Conservation (phyloP, 2,797 vertebrate genomes). For the Malacoctenus gilli region DNA sequence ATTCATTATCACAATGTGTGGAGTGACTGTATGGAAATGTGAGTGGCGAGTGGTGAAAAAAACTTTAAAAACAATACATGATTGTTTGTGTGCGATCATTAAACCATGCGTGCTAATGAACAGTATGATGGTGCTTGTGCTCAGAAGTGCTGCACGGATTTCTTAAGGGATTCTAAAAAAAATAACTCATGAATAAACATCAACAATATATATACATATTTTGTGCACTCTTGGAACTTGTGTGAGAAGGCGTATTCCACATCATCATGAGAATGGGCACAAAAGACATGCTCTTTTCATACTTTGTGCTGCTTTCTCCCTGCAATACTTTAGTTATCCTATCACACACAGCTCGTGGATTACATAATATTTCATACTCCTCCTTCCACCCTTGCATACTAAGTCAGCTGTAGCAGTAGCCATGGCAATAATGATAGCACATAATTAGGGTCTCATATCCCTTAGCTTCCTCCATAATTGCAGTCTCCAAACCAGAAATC, state of each 20-base stretch:
- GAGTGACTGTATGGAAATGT: too few species aligned
- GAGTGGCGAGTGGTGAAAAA: too few species aligned
- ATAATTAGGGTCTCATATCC: conserved; percentile 78
- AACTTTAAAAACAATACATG: too few species aligned
- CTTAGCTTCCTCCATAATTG: conserved; percentile 74
- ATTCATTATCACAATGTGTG: too few species aligned
- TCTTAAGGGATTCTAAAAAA: too few species aligned
- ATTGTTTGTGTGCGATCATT: too few species aligned
- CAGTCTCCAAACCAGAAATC: conserved; percentile 76
- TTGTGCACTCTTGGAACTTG: neutral
- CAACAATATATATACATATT: neutral
- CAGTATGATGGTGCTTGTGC: too few species aligned
- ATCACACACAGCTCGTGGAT: conserved; percentile 34
- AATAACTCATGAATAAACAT: neutral
- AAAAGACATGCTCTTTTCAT: conserved; percentile 16
- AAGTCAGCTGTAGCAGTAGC: conserved; percentile 71
- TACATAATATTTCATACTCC: conserved; percentile 50
- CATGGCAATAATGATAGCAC: conserved; percentile 78
- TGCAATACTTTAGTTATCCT: conserved; percentile 38
- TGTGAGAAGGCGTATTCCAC: conserved; percentile 1
- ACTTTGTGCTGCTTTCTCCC: conserved; percentile 1
- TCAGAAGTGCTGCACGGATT: too few species aligned
- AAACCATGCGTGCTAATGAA: too few species aligned
- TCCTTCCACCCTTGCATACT: conserved; percentile 50
- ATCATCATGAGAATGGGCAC: conserved; percentile 16